phyloP scores from a whole-genome alignment of 2,113 vertebrate species.

The Crotalus tigris region DNA sequence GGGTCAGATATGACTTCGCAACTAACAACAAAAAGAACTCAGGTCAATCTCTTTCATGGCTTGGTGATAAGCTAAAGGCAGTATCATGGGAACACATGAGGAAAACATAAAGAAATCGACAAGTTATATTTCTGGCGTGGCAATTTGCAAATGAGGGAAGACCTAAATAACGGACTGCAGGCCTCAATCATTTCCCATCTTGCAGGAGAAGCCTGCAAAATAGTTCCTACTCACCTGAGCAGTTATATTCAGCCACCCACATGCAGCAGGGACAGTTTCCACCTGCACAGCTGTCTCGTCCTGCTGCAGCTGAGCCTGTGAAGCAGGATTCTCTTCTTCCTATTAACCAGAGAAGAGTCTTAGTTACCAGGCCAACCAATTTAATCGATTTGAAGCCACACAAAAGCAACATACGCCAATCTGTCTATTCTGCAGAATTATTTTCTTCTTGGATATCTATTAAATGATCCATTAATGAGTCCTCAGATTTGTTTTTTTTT shows the following conservation, averaged over 20 bases:
- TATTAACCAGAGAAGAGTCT: not conserved
- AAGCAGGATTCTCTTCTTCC: constrained; percentile 4
- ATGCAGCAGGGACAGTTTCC: not conserved
- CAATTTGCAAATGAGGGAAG: not conserved
- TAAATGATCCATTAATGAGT: constrained; percentile 50
- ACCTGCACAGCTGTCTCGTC: not conserved
- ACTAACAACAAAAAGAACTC: not conserved
- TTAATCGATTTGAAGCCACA: not conserved
- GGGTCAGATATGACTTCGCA: too few relatives aligned
- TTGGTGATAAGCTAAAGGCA: not conserved
- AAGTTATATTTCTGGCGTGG: not conserved
- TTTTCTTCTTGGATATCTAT: constrained; percentile 35
- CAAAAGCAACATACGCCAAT: not conserved
- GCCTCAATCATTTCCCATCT: rapidly evolving
- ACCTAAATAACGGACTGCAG: not conserved
- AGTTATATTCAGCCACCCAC: constrained; percentile 43
- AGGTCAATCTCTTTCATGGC: not conserved
- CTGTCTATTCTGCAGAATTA: constrained; percentile 37
- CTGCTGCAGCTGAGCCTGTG: not conserved
- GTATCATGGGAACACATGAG: not conserved
- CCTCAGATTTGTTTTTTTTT: constrained; percentile 57
- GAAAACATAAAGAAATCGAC: not conserved
- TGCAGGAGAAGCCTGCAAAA: not conserved
- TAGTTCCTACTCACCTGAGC: constrained; percentile 53
- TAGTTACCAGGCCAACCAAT: not conserved